These are phyloP conservation scores for Heliconius aoede DNA, from an alignment of 2,888 invertebrate species.

Conservation along the genomic window DNA sequence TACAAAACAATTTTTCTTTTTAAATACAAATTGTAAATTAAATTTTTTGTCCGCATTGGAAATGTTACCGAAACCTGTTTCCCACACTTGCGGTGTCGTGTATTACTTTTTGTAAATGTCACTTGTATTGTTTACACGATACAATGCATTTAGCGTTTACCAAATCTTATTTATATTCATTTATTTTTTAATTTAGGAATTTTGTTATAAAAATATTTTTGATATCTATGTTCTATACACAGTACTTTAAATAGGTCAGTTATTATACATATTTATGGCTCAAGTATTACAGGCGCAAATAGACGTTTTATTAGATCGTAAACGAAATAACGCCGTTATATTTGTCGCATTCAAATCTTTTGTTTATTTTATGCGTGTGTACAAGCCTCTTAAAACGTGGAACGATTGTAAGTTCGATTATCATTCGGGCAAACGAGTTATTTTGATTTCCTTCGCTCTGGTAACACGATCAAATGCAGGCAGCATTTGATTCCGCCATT, in stretches of 20 bases:
- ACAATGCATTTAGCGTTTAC: background rate
- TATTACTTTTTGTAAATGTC: background rate
- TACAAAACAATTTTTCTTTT: too few relatives aligned
- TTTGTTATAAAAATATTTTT: background rate
- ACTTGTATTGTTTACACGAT: conserved; percentile 3
- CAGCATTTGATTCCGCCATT: too few relatives aligned
- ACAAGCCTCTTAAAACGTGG: background rate
- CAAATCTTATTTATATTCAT: too few relatives aligned
- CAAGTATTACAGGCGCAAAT: background rate
- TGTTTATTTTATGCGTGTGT: background rate
- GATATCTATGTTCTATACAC: too few relatives aligned
- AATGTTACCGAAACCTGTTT: conserved; percentile 20
- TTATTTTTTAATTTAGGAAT: background rate
- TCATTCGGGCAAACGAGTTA: background rate
- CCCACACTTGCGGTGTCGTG: conserved; percentile 1
- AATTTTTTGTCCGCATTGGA: background rate
- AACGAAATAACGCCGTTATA: too few relatives aligned
- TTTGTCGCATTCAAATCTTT: too few relatives aligned
- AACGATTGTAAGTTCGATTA: background rate
- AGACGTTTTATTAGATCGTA: background rate
- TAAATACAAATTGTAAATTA: background rate
- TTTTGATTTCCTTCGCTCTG: background rate
- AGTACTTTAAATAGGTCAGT: too few relatives aligned
- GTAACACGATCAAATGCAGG: too few relatives aligned
- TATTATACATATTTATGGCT: too few relatives aligned